These are phyloP conservation scores for Rhabdophis nuchalis DNA, from an alignment of 2,797 vertebrate species.

Conservation along the genomic window DNA sequence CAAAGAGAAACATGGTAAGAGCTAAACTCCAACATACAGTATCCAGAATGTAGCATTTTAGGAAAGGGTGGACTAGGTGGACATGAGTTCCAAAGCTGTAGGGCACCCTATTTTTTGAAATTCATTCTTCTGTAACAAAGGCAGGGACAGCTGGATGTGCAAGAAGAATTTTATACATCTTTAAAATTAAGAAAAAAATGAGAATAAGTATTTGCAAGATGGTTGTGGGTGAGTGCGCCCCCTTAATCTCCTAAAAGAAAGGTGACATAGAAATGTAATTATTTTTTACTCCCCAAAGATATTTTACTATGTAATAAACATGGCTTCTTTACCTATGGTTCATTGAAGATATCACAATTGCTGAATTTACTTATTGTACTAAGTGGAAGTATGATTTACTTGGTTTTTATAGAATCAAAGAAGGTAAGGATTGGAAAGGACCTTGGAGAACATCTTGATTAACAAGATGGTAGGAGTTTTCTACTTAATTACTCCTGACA, in stretches of 20 bases:
- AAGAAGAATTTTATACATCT: background rate
- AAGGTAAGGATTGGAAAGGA: background rate
- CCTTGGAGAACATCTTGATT: background rate
- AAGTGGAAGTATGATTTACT: background rate
- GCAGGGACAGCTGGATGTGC: background rate
- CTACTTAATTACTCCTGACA: background rate
- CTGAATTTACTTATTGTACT: background rate
- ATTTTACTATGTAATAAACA: background rate
- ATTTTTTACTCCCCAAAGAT: background rate
- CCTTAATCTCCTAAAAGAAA: background rate
- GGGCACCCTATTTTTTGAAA: background rate
- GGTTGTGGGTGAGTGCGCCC: background rate
- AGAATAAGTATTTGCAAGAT: background rate
- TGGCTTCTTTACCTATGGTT: background rate
- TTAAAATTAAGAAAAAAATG: background rate
- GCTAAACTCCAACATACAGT: background rate
- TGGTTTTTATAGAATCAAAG: background rate
- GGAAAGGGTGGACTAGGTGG: background rate
- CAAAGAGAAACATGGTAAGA: background rate
- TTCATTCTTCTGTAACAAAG: background rate
- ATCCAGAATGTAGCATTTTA: background rate
- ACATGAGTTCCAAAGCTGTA: background rate
- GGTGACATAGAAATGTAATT: background rate
- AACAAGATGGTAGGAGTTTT: background rate
- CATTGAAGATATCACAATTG: background rate